Evolutionary conservation across 2,797 vertebrate genomes (phyloP), one percentile per base, ranked within the genome.

Genomic region (Falco naumanni): DNA sequence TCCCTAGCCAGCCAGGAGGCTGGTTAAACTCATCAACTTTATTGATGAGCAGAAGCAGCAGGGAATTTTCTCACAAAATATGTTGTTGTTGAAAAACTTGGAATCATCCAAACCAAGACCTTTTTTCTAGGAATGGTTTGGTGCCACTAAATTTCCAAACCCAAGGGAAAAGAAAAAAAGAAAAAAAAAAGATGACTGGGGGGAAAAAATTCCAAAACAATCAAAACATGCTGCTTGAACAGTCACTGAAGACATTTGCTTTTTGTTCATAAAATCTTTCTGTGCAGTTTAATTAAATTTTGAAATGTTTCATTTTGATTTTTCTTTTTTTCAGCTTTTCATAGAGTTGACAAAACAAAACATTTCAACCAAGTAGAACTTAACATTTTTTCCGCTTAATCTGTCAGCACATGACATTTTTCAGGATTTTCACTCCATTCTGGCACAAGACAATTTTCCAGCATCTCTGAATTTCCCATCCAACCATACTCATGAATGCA

Each of bases 21-120:
- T 96, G 87, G 91, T 91, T 95, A 86, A 96, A 88, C 63, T 93
- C 96, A 95, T 91, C 96, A 92, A 77, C 66, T 91, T 97, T 96
- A 96, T 88, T 93, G 90, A 96, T 87, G 93, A 94, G 74, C 90
- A 96, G 65, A 87, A 95, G 65, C 94, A 95, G 85, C 79, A 88
- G 80, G 94, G 77, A 93, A 86, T 95, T 91, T 96, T 95, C 94
- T 94, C 82, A 94, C 89, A 95, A 93, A 96, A 93, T 69, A 91
- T 22, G 65, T 78, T 72, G 33, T 28, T 92, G 65, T 79, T 90
- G 51, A 93, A 95, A 93, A 94, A 79, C 34, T 20, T 76, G 50
- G 75, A 43, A 64, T 78, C 7, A 6, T 89, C 72, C 84, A 93
- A 96, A 86, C 50, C 66, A 72, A 89, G 93, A 54, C 43, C 13